phyloP scores from a whole-genome alignment of 2,797 vertebrate species.

The Pipistrellus kuhlii region DNA sequence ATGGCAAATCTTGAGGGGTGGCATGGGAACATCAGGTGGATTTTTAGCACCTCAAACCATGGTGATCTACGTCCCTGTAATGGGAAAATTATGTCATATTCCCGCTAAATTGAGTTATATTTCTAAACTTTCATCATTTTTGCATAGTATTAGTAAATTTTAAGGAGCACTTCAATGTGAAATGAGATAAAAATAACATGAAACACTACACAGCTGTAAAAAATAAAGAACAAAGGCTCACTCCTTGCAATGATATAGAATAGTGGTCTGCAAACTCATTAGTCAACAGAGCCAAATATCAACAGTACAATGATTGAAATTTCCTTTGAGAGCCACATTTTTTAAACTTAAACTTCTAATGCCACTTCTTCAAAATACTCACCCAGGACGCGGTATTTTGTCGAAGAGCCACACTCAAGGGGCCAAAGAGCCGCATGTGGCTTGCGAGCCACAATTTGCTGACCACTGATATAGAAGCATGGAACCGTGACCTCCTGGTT shows the following conservation, averaged over 20 bases:
- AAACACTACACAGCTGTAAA: constrained; percentile 3
- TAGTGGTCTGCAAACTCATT: too few species aligned
- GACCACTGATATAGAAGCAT: too few species aligned
- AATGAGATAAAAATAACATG: constrained; percentile 38
- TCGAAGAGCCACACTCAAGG: too few species aligned
- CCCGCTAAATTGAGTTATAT: neutral
- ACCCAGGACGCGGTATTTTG: too few species aligned
- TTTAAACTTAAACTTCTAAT: too few species aligned
- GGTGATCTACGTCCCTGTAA: constrained; percentile 11
- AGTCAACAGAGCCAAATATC: too few species aligned
- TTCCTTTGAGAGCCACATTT: too few species aligned
- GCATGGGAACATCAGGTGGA: neutral
- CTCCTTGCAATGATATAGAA: neutral
- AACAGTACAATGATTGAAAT: too few species aligned
- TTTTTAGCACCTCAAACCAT: neutral
- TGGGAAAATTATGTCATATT: neutral
- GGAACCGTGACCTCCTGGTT: too few species aligned
- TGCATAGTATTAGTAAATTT: neutral
- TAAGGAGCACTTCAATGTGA: neutral
- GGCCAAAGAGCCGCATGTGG: too few species aligned
- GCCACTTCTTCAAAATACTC: too few species aligned
- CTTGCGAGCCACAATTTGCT: too few species aligned
- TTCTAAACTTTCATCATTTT: neutral
- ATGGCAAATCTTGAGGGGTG: neutral
- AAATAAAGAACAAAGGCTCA: neutral